Base-by-base conservation (phyloP, 2,113 vertebrate genomes). In the Ictalurus furcatus region DNA sequence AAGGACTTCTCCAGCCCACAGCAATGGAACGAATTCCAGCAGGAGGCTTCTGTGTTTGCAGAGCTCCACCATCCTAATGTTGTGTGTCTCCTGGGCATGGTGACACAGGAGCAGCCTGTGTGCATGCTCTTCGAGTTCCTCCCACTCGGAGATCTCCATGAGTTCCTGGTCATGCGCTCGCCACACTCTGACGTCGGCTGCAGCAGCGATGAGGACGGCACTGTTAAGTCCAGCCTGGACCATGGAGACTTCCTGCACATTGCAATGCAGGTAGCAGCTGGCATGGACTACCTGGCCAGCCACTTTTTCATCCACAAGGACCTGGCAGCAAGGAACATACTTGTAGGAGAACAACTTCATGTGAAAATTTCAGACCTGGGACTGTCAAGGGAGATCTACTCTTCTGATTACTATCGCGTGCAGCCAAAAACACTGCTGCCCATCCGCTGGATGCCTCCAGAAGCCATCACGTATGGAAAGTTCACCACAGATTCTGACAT, bases 101-200 rank as follows among this genome's bases (percentile, higher is more conserved):
- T 99, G 88, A 99, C 97, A 0, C 98, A 99, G 93, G 98, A 99
- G 69, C 98, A 99, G 86, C 98, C 98, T 0, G 96, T 98, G 92
- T 99, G 98, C 89, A 96, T 99, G 94, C 96, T 99, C 0, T 99
- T 99, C 16, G 98, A 99, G 93, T 99, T 97, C 88, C 96, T 96
- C 90, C 97, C 97, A 86, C 97, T 97, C 82, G 98, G 98, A 0
- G 98, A 99, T 93, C 97, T 99, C 71, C 98, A 99, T 0, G 98
- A 99, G 95, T 99, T 99, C 91, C 98, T 99, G 92, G 98, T 99
- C 90, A 99, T 99, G 98, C 96, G 98, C 0, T 99, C 98, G 0
- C 98, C 98, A 0, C 98, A 99, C 92, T 99, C 98, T 0, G 98
- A 99, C 0, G 98, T 99, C 0, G 98, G 98, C 59, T 99, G 98